Base-by-base conservation (phyloP, 2,888 invertebrate species). In the Buathra laborator region DNA sequence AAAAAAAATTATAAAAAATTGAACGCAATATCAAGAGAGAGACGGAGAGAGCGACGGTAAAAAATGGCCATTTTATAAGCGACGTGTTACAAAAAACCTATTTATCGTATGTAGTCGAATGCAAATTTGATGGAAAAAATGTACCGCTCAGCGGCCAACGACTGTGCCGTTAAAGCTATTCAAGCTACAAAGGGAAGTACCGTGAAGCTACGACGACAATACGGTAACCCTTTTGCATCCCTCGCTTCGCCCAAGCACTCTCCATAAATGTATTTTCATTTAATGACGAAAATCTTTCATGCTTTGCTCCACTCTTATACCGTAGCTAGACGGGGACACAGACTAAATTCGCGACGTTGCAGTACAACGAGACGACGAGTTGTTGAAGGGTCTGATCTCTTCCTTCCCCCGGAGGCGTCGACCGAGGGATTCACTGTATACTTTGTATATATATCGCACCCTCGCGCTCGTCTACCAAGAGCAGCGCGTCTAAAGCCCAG, bases 251-350 rank as follows among this genome's bases (percentile, higher is more conserved):
- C 43, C 56, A 29, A 43, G 59, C 72, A 71, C 85, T 80, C 72
- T 71, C 43, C 75, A 66, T 82, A 84, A 86, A 86, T 82, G 79
- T 84, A 86, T 86, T 86, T 86, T 80, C 84, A 84, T 86, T 81
- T 84, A 86, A 84, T 84, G 84, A 86, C 81, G 56, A 64, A 86
- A 72, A 79, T 81, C 53, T 85, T 79, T 79, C 53, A 74, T 59
- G 72, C 32, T 75, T 68, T 37, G 7, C 43, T n/a, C n/a, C 14
- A 24, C 12, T 43, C 72, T 19, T n/a, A 24, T 37, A 6, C 37
- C 16, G n/a, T 19, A 29, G 59, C 14, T 19, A n/a, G 29, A 46
- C 12, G 6, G n/a, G 10, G 48, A 37, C 37, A 37, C 37, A 37
- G 67, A 67, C 66, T 16, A 51, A 66, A 81, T 74, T 74, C 74